A percentile compares a stretch with the other conserved stretches of the same genome.
phyloP scores from a whole-genome alignment of 2,797 vertebrate species.

The Dipus sagitta region DNA sequence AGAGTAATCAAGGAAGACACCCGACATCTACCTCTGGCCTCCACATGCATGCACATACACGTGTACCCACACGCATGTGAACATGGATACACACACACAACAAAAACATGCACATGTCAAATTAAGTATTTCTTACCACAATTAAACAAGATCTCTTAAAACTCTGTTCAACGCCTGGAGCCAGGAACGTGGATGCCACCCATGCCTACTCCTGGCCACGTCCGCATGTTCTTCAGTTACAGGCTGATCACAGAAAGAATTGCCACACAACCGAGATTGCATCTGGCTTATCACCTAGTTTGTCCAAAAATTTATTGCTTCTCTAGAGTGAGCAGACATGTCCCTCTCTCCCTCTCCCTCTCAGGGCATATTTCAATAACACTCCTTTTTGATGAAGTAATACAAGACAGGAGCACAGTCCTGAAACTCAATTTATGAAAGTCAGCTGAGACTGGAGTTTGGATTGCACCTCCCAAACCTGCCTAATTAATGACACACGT shows the following conservation, averaged over 20 bases:
- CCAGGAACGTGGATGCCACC: not conserved
- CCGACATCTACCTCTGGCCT: too few relatives aligned
- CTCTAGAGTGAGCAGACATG: slow-evolving; percentile 44
- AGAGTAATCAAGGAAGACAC: too few relatives aligned
- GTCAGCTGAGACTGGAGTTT: slow-evolving; percentile 60
- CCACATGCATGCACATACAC: too few relatives aligned
- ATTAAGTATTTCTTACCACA: not conserved
- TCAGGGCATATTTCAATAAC: slow-evolving; percentile 62
- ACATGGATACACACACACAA: too few relatives aligned
- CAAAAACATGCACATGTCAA: not conserved
- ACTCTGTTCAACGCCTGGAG: not conserved
- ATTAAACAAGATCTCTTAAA: not conserved
- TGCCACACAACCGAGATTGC: slow-evolving; percentile 57
- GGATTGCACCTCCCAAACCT: slow-evolving; percentile 63
- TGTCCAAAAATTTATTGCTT: slow-evolving; percentile 66
- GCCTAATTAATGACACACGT: slow-evolving; percentile 79
- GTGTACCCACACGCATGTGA: too few relatives aligned
- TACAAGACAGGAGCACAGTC: slow-evolving; percentile 44
- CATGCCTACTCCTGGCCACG: not conserved
- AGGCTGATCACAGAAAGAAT: slow-evolving; percentile 6
- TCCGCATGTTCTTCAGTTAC: not conserved
- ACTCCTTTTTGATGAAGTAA: slow-evolving; percentile 66
- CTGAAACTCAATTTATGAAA: slow-evolving; percentile 69
- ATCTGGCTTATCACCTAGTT: slow-evolving; percentile 71
- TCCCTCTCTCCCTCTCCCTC: not conserved